These are phyloP conservation scores for Drosophila kohkoa DNA, from an alignment of 1,140 invertebrate genomes.

Conservation along the genomic window DNA sequence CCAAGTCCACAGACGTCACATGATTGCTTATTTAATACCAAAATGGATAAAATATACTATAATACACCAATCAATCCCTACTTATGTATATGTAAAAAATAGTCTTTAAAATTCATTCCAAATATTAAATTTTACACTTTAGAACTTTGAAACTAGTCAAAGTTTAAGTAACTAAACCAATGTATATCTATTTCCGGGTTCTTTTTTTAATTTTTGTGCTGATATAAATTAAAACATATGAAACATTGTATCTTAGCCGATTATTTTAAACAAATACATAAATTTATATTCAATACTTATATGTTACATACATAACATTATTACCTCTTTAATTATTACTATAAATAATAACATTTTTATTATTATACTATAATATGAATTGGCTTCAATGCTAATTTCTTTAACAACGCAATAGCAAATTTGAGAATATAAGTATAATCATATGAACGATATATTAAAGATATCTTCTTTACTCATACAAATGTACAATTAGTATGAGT, in stretches of 20 bases:
- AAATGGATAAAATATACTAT: background rate
- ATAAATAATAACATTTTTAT: conserved; percentile 8
- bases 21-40: conserved; percentile 7
- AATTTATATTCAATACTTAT: conserved; percentile 6
- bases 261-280: conserved; percentile 6
- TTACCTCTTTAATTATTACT: conserved; percentile 29
- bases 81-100: conserved; percentile 6
- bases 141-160: background rate
- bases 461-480: background rate
- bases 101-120: background rate
- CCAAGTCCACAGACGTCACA: conserved; percentile 42
- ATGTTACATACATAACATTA: conserved; percentile 18
- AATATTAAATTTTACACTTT: background rate
- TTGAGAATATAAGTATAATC: conserved; percentile 3
- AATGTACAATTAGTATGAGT: background rate
- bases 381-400: background rate
- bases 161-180: conserved; percentile 11
- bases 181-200: conserved; percentile 2
- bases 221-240: background rate
- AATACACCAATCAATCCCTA: background rate
- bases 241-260: conserved; percentile 7
- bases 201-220: conserved; percentile 4
- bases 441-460: background rate
- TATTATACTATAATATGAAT: conserved; percentile 1
- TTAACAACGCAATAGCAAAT: conserved; percentile 11